These are phyloP conservation scores for Hippopotamus amphibius DNA, from an alignment of 2,113 vertebrate species.

Conservation along the genomic window DNA sequence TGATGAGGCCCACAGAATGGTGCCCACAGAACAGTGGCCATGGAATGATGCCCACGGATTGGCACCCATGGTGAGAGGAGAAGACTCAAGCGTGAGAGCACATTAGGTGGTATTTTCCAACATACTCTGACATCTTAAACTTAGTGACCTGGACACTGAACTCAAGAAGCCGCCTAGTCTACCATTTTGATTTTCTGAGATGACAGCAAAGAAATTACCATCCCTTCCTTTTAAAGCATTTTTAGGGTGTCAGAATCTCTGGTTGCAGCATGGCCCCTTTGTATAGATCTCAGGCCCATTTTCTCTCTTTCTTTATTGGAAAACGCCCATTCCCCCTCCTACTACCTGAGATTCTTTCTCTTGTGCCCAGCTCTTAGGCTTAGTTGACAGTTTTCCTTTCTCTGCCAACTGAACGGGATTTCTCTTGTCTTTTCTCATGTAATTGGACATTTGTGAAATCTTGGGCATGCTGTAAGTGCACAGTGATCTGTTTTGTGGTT, in stretches of 20 bases:
- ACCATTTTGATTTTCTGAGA: not conserved
- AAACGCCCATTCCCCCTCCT: not conserved
- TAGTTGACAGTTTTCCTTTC: not conserved
- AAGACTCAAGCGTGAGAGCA: not conserved
- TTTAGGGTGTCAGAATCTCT: not conserved
- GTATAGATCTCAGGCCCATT: rapidly evolving
- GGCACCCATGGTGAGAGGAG: rapidly evolving
- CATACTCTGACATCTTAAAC: not conserved
- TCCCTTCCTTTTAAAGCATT: not conserved
- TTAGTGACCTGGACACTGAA: not conserved
- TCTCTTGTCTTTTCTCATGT: not conserved
- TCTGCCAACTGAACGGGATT: not conserved
- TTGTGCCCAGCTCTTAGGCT: not conserved
- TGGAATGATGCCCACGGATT: rapidly evolving
- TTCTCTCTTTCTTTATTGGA: not conserved
- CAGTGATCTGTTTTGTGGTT: not conserved
- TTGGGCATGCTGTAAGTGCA: not conserved
- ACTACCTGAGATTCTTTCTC: not conserved
- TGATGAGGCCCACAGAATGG: rapidly evolving
- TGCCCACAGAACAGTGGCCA: not conserved
- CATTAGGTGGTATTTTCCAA: not conserved
- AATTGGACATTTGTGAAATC: not conserved
- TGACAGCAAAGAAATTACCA: not conserved
- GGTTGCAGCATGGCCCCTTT: too few relatives aligned
- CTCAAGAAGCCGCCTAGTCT: not conserved